These are phyloP conservation scores for Otocyon megalotis DNA, from an alignment of 2,113 vertebrate genomes.

Conservation along the genomic window DNA sequence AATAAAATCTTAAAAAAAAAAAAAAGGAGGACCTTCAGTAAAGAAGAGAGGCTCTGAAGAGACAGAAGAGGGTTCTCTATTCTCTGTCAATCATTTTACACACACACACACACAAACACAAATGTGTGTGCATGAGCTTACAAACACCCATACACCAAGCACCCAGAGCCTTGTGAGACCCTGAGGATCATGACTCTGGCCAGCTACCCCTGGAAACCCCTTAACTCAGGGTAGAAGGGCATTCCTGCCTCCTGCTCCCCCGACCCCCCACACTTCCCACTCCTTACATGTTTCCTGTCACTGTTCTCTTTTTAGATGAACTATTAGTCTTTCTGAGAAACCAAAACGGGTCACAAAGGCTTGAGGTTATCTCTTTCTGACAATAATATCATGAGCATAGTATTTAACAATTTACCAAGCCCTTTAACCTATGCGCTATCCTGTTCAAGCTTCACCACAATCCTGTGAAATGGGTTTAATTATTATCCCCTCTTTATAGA, in stretches of 20 bases:
- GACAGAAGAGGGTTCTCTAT: neutral
- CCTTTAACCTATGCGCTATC: neutral
- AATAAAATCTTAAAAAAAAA: neutral
- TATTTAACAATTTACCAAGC: constrained; percentile 41
- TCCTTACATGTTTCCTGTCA: neutral
- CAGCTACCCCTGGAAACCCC: neutral
- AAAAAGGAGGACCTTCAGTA: neutral
- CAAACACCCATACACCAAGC: neutral
- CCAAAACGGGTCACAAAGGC: neutral
- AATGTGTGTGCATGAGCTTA: neutral
- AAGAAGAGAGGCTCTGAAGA: neutral
- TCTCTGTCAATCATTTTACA: neutral
- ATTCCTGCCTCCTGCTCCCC: neutral
- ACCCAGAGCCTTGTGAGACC: neutral
- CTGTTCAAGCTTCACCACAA: neutral
- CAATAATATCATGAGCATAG: neutral
- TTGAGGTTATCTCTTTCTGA: constrained; percentile 8
- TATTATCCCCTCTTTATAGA: neutral
- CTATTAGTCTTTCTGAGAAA: neutral
- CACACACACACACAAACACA: neutral
- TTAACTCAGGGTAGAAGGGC: neutral
- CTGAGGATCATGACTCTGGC: neutral
- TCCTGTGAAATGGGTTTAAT: neutral
- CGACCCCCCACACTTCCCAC: too few species aligned
- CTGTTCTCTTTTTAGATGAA: neutral